Base-by-base conservation (phyloP, 2,797 vertebrate genomes). In the Oryzias sinensis region DNA sequence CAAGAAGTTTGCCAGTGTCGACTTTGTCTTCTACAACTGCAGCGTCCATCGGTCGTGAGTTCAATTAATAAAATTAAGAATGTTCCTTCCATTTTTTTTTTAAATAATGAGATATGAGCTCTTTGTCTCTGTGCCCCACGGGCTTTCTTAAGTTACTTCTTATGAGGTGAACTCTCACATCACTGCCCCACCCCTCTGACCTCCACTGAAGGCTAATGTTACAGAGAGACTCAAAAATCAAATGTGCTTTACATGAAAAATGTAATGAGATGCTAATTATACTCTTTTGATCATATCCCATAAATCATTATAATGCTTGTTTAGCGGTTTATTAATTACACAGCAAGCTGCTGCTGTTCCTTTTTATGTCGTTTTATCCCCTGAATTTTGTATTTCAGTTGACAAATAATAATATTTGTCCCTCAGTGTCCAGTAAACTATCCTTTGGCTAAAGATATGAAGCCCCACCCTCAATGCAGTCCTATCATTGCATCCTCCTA, bases 11-110 rank as follows among this genome's bases (percentile, higher is more conserved):
- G 95, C 95, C 2, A 93, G 93, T 0, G 96, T 98, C 40, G 94
- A 98, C 88, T 98, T 99, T 55, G 94, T 98, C 56, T 98, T 99
- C 87, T 99, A 98, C 90, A 98, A 99, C 89, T 99, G 97, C 92
- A 99, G 96, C 0, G 96, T 98, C 65, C 97, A 97, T 86, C 93
- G 95, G 59, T 97, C 97, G 97, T 98, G 92, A 98, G 97, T 95
- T 45, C 1, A 6, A 48, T 0, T 0, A 2, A 57, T 64, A 14
- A 42, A 44, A 48, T 58, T 60, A 20, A 18, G 3, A 7, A 3
- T 45, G 1, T 18, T n/a, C 3, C 13, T 24, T 47, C 1, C 8
- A 14, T 47, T 24, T 47, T 46, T 4, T 22, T 11, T 17, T 46
- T 9, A 18, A n/a, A 22, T 20, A 15, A 14, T 22, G 54, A 55